Conservation (phyloP, 2,113 vertebrate species). For the Xyliphius kryptos region DNA sequence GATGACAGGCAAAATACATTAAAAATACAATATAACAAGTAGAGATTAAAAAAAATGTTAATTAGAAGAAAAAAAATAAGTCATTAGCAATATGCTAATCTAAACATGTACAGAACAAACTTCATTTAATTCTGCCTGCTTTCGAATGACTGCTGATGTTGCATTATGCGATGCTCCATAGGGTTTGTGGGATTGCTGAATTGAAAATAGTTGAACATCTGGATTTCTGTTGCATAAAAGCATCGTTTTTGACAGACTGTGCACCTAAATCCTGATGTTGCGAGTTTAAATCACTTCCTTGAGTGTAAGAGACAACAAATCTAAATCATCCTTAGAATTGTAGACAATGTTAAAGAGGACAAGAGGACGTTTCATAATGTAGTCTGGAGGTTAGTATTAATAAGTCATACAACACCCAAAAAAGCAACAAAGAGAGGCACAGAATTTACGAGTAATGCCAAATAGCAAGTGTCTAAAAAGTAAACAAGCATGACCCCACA, state of each 20-base stretch:
- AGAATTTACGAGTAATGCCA: not conserved
- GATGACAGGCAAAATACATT: no score
- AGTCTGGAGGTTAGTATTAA: no score
- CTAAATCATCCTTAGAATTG: not conserved
- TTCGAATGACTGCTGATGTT: not conserved
- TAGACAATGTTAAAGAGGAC: no score
- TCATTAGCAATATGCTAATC: not conserved
- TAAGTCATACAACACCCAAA: no score
- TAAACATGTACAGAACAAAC: not conserved
- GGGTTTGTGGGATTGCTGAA: not conserved
- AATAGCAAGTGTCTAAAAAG: not conserved
- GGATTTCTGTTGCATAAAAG: not conserved
- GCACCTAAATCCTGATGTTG: not conserved
- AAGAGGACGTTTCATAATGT: no score
- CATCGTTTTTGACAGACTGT: not conserved
- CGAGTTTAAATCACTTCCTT: not conserved
- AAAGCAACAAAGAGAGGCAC: no score
- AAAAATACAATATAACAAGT: no score
- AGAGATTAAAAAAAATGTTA: no score
- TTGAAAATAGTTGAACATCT: constrained; percentile 5
- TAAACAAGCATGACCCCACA: not conserved
- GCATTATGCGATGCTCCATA: not conserved
- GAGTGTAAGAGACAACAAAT: not conserved
- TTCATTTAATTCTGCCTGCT: not conserved
- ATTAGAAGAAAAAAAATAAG: no score